These are phyloP conservation scores for Microcebus ravelobensis DNA, from an alignment of 2,113 vertebrate genomes.

Conservation along the genomic window DNA sequence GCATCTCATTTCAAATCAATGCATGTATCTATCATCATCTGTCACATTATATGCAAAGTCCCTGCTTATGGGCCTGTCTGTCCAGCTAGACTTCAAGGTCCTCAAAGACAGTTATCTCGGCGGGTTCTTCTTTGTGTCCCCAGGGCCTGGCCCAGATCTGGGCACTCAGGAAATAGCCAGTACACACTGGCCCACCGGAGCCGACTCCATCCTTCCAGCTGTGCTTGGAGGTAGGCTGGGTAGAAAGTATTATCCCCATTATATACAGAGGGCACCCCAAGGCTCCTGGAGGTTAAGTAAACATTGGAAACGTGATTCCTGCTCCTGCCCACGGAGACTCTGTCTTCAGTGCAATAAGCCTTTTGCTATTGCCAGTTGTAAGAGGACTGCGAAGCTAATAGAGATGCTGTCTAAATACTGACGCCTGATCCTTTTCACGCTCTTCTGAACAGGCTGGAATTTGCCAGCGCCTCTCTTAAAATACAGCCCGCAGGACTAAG, in stretches of 20 bases:
- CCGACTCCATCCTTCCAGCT: neutral
- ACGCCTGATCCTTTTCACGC: neutral
- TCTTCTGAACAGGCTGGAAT: conserved; percentile 55
- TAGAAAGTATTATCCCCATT: neutral
- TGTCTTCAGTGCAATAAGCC: neutral
- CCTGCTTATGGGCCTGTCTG: neutral
- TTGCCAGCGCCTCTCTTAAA: conserved; percentile 60
- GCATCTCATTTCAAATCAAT: conserved; percentile 23
- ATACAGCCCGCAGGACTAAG: conserved; percentile 65
- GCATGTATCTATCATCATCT: neutral
- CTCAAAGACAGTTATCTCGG: neutral
- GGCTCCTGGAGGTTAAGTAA: neutral
- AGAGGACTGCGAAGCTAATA: conserved; percentile 20
- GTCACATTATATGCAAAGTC: neutral
- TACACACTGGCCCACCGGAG: neutral
- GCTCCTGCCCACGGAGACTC: neutral
- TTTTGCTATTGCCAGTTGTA: neutral
- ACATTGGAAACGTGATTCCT: neutral
- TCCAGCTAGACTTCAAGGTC: neutral
- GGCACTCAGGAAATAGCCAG: neutral
- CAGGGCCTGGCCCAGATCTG: neutral
- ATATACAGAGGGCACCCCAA: neutral
- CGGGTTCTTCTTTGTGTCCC: neutral
- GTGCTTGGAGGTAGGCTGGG: neutral
- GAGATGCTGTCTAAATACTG: conserved; percentile 34